A percentile compares a stretch with the other conserved stretches of the same genome.
These are phyloP conservation scores for Plusia festucae DNA, from an alignment of 2,888 invertebrate species.

Conservation along the genomic window DNA sequence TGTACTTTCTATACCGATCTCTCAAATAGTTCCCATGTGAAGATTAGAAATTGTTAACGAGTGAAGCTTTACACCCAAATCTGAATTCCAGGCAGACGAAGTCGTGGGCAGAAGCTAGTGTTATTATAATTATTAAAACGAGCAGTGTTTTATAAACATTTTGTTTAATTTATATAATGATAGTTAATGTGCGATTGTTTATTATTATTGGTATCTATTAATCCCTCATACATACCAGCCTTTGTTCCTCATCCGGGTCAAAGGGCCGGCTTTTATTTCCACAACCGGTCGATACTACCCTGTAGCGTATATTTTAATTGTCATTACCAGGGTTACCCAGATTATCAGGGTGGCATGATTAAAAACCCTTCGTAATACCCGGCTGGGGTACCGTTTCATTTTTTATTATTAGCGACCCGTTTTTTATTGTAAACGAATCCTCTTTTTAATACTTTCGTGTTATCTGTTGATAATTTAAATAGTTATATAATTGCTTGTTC, in stretches of 20 bases:
- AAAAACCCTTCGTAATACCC: slow-evolving; percentile 58
- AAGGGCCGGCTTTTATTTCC: slow-evolving; percentile 8
- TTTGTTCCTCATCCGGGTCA: slow-evolving; percentile 7
- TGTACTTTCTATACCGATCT: too few relatives aligned
- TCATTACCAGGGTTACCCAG: slow-evolving; percentile 60
- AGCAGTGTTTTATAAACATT: not conserved
- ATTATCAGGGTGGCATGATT: slow-evolving; percentile 62
- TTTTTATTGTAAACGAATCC: slow-evolving; percentile 29
- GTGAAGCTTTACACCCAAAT: too few relatives aligned
- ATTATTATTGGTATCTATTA: not conserved
- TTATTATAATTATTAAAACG: too few relatives aligned
- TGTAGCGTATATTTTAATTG: slow-evolving; percentile 59
- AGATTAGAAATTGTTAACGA: too few relatives aligned
- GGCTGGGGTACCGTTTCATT: slow-evolving; percentile 37
- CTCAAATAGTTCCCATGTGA: too few relatives aligned
- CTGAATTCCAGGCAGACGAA: too few relatives aligned
- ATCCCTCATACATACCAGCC: not conserved
- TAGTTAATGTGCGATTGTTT: not conserved
- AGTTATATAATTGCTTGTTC: not conserved
- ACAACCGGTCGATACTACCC: slow-evolving; percentile 46
- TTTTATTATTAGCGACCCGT: slow-evolving; percentile 47
- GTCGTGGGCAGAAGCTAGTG: too few relatives aligned
- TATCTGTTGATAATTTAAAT: not conserved
- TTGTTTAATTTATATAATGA: not conserved
- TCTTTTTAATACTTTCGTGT: not conserved